A percentile compares a stretch with the other conserved stretches of the same genome.
Conservation (phyloP, 2,888 invertebrate species). For the Torymus tubicola region DNA sequence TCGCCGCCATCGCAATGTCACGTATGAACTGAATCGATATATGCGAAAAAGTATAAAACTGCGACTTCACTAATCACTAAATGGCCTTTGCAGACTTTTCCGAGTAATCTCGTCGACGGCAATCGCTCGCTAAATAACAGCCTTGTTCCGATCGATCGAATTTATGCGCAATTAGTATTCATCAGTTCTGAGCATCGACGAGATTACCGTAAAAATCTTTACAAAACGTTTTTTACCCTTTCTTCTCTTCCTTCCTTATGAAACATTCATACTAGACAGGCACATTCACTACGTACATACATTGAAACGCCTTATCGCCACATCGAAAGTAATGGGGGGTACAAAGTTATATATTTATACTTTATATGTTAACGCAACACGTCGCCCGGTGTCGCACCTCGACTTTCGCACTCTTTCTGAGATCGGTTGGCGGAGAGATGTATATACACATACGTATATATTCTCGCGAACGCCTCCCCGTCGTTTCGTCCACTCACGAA, state of each 20-base stretch:
- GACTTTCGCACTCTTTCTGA: slow-evolving; percentile 66
- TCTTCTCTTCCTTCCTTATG: slow-evolving; percentile 51
- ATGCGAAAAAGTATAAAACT: slow-evolving; percentile 58
- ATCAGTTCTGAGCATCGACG: slow-evolving; percentile 23
- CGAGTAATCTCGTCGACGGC: slow-evolving; percentile 47
- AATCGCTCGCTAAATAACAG: slow-evolving; percentile 30
- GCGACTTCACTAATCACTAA: slow-evolving; percentile 54
- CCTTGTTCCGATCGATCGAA: slow-evolving; percentile 11
- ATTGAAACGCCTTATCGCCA: slow-evolving; percentile 44
- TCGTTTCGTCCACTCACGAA: slow-evolving; percentile 59
- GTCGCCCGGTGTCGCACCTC: slow-evolving; percentile 59
- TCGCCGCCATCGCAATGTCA: slow-evolving; percentile 43
- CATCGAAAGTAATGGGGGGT: slow-evolving; percentile 51
- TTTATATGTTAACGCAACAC: slow-evolving; percentile 50
- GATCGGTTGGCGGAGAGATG: slow-evolving; percentile 65
- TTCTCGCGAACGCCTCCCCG: slow-evolving; percentile 41
- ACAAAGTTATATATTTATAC: slow-evolving; percentile 36
- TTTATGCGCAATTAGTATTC: slow-evolving; percentile 35
- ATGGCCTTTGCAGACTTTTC: slow-evolving; percentile 54
- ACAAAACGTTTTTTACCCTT: slow-evolving; percentile 46
- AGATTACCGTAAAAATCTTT: slow-evolving; percentile 57
- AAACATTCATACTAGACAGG: slow-evolving; percentile 40
- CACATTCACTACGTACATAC: slow-evolving; percentile 43
- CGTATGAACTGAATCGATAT: slow-evolving; percentile 39
- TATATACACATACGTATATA: no score